phyloP scores from a whole-genome alignment of 2,888 invertebrate species.

The Scaptomyza tumidula region DNA sequence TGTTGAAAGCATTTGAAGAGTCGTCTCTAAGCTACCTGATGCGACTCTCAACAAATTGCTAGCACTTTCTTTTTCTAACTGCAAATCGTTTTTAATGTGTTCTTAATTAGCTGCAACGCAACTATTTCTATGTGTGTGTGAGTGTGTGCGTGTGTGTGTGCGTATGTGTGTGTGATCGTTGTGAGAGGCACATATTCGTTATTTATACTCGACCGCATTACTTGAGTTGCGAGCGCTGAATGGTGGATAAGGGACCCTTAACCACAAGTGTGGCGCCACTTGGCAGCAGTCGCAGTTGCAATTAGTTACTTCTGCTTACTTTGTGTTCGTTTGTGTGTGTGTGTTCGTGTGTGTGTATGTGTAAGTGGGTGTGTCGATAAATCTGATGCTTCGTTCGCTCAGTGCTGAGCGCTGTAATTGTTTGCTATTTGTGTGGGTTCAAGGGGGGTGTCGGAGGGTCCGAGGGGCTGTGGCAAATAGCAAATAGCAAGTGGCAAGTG shows the following conservation, averaged over 20 bases:
- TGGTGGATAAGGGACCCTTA: conserved; percentile 23
- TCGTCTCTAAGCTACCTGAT: conserved; percentile 10
- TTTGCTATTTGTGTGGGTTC: conserved; percentile 56
- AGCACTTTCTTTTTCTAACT: conserved; percentile 37
- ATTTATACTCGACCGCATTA: conserved; percentile 73
- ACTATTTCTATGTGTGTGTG: conserved; percentile 2
- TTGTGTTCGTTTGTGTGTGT: neutral
- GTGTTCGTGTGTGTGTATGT: neutral
- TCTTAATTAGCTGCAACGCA: conserved; percentile 65
- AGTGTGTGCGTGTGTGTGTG: conserved; percentile 1
- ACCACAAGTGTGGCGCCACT: conserved; percentile 59
- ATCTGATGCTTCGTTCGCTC: conserved; percentile 37
- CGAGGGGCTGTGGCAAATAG: conserved; percentile 16
- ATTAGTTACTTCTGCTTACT: conserved; percentile 38
- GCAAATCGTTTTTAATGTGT: conserved; percentile 68
- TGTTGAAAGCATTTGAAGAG: neutral
- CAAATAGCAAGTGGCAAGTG: conserved; percentile 20
- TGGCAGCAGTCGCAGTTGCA: conserved; percentile 52
- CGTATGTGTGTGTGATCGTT: conserved; percentile 2
- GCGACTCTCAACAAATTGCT: conserved; percentile 33
- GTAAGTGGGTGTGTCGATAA: neutral
- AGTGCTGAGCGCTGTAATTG: conserved; percentile 68
- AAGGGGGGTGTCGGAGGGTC: conserved; percentile 5
- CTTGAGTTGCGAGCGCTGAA: conserved; percentile 55
- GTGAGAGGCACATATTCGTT: conserved; percentile 65